Evolutionary conservation across 2,797 vertebrate species (phyloP).

Genomic region (Pipistrellus pipistrellus): DNA sequence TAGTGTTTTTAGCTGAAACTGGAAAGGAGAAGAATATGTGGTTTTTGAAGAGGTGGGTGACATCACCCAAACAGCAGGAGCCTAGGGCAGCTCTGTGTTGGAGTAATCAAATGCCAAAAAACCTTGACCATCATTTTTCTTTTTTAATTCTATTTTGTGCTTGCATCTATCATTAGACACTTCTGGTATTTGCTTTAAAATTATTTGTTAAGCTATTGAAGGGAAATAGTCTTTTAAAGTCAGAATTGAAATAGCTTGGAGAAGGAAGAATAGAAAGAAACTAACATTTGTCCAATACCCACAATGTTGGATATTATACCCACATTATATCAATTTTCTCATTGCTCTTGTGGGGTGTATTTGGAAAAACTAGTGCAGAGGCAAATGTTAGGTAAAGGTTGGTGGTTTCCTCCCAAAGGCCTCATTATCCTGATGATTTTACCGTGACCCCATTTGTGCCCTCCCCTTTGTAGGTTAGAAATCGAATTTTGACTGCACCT

Average conservation of each 20-base stretch:
- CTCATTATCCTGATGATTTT: not conserved
- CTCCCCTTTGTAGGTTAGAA: not conserved
- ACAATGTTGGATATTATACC: too few species aligned
- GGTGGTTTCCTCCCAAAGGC: not conserved
- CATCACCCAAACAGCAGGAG: not conserved
- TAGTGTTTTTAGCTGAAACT: not conserved
- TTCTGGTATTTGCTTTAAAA: not conserved
- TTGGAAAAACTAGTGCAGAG: not conserved
- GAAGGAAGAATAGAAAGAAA: not conserved
- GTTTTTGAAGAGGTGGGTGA: not conserved
- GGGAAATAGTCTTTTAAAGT: not conserved
- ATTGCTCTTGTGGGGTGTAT: not conserved
- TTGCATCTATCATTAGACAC: not conserved
- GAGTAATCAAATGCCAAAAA: not conserved
- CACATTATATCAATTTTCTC: not conserved
- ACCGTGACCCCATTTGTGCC: not conserved
- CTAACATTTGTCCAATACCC: not conserved
- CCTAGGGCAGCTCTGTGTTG: not conserved
- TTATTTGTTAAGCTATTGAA: not conserved
- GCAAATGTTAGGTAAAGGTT: not conserved
- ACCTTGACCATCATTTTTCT: not conserved
- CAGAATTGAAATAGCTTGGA: not conserved
- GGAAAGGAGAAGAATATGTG: not conserved
- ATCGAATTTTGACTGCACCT: not conserved
- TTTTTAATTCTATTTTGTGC: not conserved